Evolutionary conservation across 1,140 invertebrate genomes (phyloP).

Genomic region (Drusus annulatus): DNA sequence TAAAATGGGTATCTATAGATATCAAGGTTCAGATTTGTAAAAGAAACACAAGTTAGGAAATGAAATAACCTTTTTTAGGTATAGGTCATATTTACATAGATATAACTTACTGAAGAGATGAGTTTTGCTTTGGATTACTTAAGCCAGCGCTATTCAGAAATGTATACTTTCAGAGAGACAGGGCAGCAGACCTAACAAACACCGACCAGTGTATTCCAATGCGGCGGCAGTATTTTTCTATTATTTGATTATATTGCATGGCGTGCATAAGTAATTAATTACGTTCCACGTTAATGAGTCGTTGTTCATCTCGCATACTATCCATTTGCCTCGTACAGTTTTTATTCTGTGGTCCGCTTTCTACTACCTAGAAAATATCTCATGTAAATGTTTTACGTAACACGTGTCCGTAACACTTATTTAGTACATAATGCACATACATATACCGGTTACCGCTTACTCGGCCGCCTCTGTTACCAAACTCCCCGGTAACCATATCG

Average conservation of each 20-base stretch:
- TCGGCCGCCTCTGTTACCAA: conserved; percentile 29
- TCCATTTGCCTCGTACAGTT: not conserved
- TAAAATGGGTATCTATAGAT: too few relatives aligned
- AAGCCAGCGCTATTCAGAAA: too few relatives aligned
- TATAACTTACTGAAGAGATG: too few relatives aligned
- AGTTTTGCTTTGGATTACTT: too few relatives aligned
- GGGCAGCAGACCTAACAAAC: too few relatives aligned
- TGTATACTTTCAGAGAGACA: too few relatives aligned
- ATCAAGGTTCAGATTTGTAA: too few relatives aligned
- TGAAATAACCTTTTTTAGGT: too few relatives aligned
- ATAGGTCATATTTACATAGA: too few relatives aligned
- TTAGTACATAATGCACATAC: conserved; percentile 40
- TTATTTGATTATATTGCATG: not conserved
- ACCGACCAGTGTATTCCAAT: not conserved
- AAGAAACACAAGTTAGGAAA: too few relatives aligned
- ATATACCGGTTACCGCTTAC: conserved; percentile 30
- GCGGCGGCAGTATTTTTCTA: not conserved
- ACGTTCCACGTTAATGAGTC: not conserved
- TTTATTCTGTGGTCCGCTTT: conserved; percentile 29
- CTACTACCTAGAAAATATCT: conserved; percentile 37
- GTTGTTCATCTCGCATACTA: conserved; percentile 26
- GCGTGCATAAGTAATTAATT: not conserved
- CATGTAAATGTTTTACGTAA: conserved; percentile 40
- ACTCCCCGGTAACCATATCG: conserved; percentile 33
- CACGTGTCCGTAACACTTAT: conserved; percentile 36